A percentile compares a stretch with the other conserved stretches of the same genome.
These are phyloP conservation scores for Tetrapedia diversipes DNA, from an alignment of 2,888 invertebrate genomes.

Conservation along the genomic window DNA sequence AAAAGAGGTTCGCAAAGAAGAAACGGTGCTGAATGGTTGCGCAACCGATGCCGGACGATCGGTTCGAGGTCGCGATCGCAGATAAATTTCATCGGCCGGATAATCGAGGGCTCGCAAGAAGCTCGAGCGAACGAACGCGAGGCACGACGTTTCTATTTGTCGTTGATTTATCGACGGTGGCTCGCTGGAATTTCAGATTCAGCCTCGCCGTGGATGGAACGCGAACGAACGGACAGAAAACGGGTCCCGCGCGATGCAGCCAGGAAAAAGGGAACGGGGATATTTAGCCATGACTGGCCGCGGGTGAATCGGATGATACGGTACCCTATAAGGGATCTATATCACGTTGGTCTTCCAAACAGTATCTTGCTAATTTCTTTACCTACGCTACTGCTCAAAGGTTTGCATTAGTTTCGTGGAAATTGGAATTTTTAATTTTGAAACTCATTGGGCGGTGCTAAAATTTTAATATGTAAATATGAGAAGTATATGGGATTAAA, in stretches of 20 bases:
- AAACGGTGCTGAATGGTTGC: no score
- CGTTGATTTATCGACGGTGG: conserved; percentile 70
- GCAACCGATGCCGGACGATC: conserved; percentile 33
- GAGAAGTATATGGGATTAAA: no score
- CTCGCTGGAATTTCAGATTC: conserved; percentile 70
- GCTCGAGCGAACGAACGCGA: conserved; percentile 53
- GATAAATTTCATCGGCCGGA: conserved; percentile 71
- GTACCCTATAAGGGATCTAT: no score
- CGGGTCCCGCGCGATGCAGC: conserved; percentile 21
- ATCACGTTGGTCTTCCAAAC: no score
- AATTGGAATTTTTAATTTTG: no score
- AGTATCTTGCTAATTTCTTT: no score
- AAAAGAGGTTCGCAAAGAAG: background rate
- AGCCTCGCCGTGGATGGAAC: conserved; percentile 29
- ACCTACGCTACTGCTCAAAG: no score
- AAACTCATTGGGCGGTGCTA: no score
- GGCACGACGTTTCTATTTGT: conserved; percentile 72
- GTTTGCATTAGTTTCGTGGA: no score
- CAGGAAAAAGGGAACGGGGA: conserved; percentile 51
- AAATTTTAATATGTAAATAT: no score
- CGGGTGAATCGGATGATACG: conserved; percentile 45
- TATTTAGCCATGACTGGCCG: conserved; percentile 11
- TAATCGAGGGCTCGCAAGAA: conserved; percentile 61
- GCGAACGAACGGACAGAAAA: conserved; percentile 29
- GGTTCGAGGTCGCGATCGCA: conserved; percentile 69